phyloP scores from a whole-genome alignment of 2,888 invertebrate species.

The Trichopria drosophilae region DNA sequence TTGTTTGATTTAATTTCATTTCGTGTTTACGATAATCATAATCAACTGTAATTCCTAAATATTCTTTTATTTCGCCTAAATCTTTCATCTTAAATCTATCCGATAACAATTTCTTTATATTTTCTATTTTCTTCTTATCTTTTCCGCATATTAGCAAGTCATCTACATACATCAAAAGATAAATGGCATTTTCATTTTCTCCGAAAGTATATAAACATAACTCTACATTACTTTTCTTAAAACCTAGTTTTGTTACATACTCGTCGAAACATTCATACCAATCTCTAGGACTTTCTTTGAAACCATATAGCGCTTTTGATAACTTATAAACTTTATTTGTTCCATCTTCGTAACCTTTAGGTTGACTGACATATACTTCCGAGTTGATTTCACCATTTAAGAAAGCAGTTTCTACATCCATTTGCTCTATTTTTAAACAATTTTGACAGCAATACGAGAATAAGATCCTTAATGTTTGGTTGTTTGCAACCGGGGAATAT shows the following conservation, averaged over 20 bases:
- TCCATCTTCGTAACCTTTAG: conserved; percentile 16
- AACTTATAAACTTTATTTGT: conserved; percentile 20
- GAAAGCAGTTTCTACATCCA: too few relatives aligned
- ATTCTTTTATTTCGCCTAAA: too few relatives aligned
- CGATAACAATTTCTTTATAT: conserved; percentile 3
- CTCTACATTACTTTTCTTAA: conserved; percentile 23
- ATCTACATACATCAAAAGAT: conserved; percentile 17
- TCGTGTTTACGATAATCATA: too few relatives aligned
- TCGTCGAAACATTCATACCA: too few relatives aligned
- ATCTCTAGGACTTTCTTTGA: conserved; percentile 20
- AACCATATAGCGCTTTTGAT: conserved; percentile 24
- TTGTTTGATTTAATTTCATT: conserved; percentile 2
- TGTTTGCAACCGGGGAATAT: too few relatives aligned
- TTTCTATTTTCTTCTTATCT: conserved; percentile 7
- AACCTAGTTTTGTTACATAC: conserved; percentile 22
- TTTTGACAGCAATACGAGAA: too few relatives aligned
- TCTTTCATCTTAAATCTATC: too few relatives aligned
- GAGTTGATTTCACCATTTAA: conserved; percentile 4
- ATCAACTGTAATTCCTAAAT: too few relatives aligned
- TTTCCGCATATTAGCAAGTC: conserved; percentile 15
- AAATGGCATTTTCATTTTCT: conserved; percentile 3
- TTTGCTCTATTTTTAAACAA: too few relatives aligned
- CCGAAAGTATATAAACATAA: conserved; percentile 21
- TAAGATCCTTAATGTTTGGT: too few relatives aligned
- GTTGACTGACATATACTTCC: conserved; percentile 13